These are phyloP conservation scores for Sinocyclocheilus maitianheensis DNA, from an alignment of 2,113 vertebrate species.

Conservation along the genomic window DNA sequence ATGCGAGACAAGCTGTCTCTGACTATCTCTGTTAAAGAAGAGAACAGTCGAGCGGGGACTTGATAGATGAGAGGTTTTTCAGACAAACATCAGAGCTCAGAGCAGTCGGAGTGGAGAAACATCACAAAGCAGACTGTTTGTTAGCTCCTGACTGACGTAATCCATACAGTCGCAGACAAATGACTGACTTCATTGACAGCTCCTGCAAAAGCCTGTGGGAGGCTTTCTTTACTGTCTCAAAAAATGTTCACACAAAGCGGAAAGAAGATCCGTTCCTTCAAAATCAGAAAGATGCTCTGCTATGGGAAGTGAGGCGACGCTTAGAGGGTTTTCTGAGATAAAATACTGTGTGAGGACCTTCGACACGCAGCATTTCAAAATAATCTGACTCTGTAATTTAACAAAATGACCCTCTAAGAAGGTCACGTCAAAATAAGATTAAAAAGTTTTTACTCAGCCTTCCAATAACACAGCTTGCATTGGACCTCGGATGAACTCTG, in stretches of 20 bases:
- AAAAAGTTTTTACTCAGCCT: background rate
- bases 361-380: background rate
- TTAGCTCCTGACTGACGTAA: slow-evolving; percentile 9
- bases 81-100: background rate
- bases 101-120: slow-evolving; percentile 11
- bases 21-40: slow-evolving; percentile 20
- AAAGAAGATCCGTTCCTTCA: background rate
- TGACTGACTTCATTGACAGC: slow-evolving; percentile 13
- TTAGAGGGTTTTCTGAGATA: background rate
- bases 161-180: slow-evolving; percentile 6
- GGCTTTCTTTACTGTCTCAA: slow-evolving; percentile 1
- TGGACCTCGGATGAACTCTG: background rate
- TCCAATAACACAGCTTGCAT: background rate
- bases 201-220: background rate
- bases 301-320: background rate
- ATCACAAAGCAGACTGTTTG: slow-evolving; percentile 12
- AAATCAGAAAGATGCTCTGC: background rate
- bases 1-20: slow-evolving; percentile 41
- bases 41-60: background rate
- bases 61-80: slow-evolving; percentile 34
- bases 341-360: background rate
- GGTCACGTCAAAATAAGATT: slow-evolving; percentile 9
- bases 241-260: background rate
- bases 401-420: slow-evolving; percentile 14
- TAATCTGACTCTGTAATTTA: slow-evolving; percentile 12